These are phyloP conservation scores for Helleia helle DNA, from an alignment of 2,888 invertebrate species.

Conservation along the genomic window DNA sequence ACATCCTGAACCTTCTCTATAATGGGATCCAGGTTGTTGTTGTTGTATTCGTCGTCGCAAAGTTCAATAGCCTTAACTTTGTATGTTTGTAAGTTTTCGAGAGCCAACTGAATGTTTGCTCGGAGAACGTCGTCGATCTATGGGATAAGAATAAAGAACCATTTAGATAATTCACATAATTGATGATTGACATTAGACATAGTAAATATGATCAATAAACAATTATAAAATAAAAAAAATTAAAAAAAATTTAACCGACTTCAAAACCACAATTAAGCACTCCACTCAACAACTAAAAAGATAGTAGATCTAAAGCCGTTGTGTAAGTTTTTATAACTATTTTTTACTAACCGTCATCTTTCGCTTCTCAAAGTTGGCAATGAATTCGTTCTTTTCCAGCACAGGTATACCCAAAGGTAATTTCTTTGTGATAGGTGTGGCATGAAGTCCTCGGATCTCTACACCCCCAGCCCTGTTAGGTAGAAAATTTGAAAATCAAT, in stretches of 20 bases:
- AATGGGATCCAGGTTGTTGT: conserved; percentile 57
- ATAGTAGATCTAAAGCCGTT: no score
- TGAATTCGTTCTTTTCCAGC: conserved; percentile 82
- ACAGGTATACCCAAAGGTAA: conserved; percentile 82
- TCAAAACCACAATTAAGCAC: no score
- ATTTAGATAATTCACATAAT: background rate
- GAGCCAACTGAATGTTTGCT: conserved; percentile 77
- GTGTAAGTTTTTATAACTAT: background rate
- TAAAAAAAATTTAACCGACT: no score
- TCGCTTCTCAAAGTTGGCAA: conserved; percentile 73
- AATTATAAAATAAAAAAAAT: no score
- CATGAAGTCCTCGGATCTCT: conserved; percentile 83
- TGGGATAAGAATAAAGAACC: conserved; percentile 1
- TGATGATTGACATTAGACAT: background rate
- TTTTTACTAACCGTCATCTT: conserved; percentile 45
- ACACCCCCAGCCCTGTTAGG: conserved; percentile 80
- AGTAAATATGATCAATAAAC: no score
- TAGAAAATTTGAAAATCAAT: no score
- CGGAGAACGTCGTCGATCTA: conserved; percentile 72
- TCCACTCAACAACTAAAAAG: no score
- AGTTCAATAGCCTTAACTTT: conserved; percentile 77
- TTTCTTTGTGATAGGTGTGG: conserved; percentile 81
- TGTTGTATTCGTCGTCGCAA: conserved; percentile 64
- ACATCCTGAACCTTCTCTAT: conserved; percentile 72
- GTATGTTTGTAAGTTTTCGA: conserved; percentile 79